These are phyloP conservation scores for Ramphastos sulfuratus DNA, from an alignment of 2,113 vertebrate species.

Conservation along the genomic window DNA sequence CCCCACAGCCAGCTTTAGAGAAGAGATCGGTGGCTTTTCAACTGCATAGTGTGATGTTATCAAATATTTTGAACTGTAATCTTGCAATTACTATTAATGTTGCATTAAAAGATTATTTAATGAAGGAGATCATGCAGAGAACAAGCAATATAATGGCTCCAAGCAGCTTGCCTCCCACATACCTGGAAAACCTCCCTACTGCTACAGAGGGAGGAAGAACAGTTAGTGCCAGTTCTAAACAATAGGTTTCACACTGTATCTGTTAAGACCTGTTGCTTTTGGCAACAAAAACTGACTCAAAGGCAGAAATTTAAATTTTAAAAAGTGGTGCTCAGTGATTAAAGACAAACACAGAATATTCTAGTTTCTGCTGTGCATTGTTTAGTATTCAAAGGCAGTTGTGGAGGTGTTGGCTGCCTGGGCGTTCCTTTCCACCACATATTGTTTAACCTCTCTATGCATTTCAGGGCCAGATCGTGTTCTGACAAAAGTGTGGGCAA, in stretches of 20 bases:
- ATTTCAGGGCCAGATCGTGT: not conserved
- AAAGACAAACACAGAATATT: constrained; percentile 49
- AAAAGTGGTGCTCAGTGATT: constrained; percentile 30
- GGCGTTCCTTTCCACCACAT: not conserved
- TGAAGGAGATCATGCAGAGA: constrained; percentile 74
- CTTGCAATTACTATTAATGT: constrained; percentile 79
- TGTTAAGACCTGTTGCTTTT: constrained; percentile 74
- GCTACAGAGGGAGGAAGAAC: constrained; percentile 65
- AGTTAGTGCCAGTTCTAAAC: constrained; percentile 66
- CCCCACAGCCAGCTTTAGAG: constrained; percentile 66
- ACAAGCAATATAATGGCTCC: constrained; percentile 73
- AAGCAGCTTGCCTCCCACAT: constrained; percentile 74
- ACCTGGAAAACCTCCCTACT: constrained; percentile 74
- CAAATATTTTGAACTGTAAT: constrained; percentile 80
- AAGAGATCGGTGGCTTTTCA: constrained; percentile 59
- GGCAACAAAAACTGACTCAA: constrained; percentile 48
- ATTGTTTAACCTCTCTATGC: not conserved
- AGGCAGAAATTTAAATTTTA: constrained; percentile 58
- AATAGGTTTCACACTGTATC: constrained; percentile 66
- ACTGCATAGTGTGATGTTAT: constrained; percentile 70
- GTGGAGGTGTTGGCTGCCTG: constrained; percentile 30
- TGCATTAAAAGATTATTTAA: constrained; percentile 80
- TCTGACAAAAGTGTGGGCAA: not conserved
- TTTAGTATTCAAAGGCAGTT: constrained; percentile 20
- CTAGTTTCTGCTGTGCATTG: constrained; percentile 18